Base-by-base conservation (phyloP, 2,888 invertebrate genomes). In the Epinotia bilunana region DNA sequence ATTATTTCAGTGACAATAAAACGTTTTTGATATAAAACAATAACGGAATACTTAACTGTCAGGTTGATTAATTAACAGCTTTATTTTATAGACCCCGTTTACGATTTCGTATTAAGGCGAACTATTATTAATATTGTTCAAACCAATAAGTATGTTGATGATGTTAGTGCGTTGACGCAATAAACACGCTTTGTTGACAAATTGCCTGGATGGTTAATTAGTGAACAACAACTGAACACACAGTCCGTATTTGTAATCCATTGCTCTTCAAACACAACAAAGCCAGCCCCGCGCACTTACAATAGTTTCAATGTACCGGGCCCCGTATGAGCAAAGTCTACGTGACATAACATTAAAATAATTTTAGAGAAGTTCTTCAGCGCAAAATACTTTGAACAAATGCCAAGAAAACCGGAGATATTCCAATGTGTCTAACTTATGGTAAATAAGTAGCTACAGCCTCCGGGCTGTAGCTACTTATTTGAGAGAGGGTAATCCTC, bases 361-460 rank as follows among this genome's bases (percentile, higher is more conserved):
- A 86, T 86, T 89, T 88, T 85, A 87, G 87, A 84, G 83, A 81
- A 82, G 80, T 58, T 23, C 43, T 86, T 86, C 86, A 87, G 85
- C 90, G 90, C 88, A 90, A 85, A 90, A 89, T 86, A 84, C 78
- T 85, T 91, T 91, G 91, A 90, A 88, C 85, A 71, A 80, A 82
- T 89, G 91, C 91, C 91, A 91, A 91, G 83, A 81, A 84, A 84
- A 85, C 84, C 79, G 83, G 86, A 43, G 43, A 23, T 69, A 70
- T 46, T 73, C 18, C 46, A 64, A 70, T 39, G n/a, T 53, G 53
- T 86, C 83, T 82, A 81, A 83, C 83, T 79, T 81, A 79, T 79
- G 77, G 80, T 80, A 80, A 80, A 83, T 20, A 65, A 39, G 60
- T 28, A 28, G 20, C 28, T 61, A 75, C 28, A 61, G 46, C 16